Evolutionary conservation across 1,140 invertebrate genomes (phyloP).

Genomic region (Orius insidiosus): DNA sequence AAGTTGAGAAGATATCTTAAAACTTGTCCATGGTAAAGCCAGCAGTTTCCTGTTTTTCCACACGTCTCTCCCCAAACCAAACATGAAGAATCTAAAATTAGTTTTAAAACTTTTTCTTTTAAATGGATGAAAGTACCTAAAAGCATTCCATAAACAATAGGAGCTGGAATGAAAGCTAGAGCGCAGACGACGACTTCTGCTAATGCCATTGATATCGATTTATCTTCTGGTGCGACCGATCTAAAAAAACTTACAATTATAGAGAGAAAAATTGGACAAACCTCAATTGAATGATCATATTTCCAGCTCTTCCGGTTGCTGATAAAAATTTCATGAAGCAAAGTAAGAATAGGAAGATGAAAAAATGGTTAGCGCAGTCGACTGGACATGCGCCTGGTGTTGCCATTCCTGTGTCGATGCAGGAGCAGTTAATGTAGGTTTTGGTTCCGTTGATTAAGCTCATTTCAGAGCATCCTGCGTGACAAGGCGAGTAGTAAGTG

Average conservation of each 20-base stretch:
- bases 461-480: conserved; percentile 41
- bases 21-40: conserved; percentile 23
- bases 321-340: conserved; percentile 20
- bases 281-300: conserved; percentile 23
- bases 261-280: conserved; percentile 12
- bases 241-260: conserved; percentile 21
- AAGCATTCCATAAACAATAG: conserved; percentile 26
- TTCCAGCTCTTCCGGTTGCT: conserved; percentile 21
- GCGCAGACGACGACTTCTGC: conserved; percentile 22
- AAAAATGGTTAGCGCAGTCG: conserved; percentile 20
- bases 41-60: conserved; percentile 24
- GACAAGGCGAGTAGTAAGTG: conserved; percentile 51
- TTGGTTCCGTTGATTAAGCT: conserved; percentile 23
- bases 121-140: conserved; percentile 19
- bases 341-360: conserved; percentile 19
- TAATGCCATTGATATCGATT: conserved; percentile 25
- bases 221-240: conserved; percentile 25
- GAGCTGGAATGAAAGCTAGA: conserved; percentile 25
- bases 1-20: conserved; percentile 22
- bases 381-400: conserved; percentile 20
- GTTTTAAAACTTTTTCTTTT: too few relatives aligned
- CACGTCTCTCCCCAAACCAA: conserved; percentile 24
- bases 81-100: conserved; percentile 22
- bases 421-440: conserved; percentile 24
- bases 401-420: conserved; percentile 17